These are phyloP conservation scores for Lasioglossum calceatum DNA, from an alignment of 2,888 invertebrate genomes.

Conservation along the genomic window DNA sequence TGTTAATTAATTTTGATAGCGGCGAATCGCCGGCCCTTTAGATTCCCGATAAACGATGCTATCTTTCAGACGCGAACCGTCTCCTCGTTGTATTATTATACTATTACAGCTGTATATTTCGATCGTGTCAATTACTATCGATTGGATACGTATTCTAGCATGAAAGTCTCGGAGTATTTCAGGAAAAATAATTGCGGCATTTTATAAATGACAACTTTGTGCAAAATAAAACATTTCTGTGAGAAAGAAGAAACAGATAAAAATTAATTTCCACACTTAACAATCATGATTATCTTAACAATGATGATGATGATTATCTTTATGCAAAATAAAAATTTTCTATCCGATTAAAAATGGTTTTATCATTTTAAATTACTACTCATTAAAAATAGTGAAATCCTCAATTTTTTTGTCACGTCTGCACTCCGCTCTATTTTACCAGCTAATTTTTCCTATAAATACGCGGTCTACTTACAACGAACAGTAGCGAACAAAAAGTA, in stretches of 20 bases:
- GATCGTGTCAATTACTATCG: neutral
- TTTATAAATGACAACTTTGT: neutral
- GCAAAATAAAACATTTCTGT: too few relatives aligned
- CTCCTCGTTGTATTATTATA: neutral
- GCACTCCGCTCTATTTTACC: neutral
- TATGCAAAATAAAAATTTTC: too few relatives aligned
- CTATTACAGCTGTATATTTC: neutral
- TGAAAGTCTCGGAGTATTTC: neutral
- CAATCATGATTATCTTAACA: too few relatives aligned
- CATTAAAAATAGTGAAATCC: neutral
- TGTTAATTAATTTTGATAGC: conserved; percentile 47
- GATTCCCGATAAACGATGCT: conserved; percentile 28
- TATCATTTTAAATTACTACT: too few relatives aligned
- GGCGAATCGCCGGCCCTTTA: neutral
- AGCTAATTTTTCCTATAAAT: neutral
- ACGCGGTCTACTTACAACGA: neutral
- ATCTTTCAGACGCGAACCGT: neutral
- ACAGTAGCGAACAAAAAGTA: neutral
- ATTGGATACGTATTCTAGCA: neutral
- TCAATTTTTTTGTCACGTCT: neutral
- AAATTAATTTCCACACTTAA: neutral
- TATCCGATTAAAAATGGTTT: too few relatives aligned
- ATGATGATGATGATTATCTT: too few relatives aligned
- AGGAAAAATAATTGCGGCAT: neutral
- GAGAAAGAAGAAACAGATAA: neutral